Evolutionary conservation across 2,888 invertebrate genomes (phyloP).

Genomic region (Chirona hameri): DNA sequence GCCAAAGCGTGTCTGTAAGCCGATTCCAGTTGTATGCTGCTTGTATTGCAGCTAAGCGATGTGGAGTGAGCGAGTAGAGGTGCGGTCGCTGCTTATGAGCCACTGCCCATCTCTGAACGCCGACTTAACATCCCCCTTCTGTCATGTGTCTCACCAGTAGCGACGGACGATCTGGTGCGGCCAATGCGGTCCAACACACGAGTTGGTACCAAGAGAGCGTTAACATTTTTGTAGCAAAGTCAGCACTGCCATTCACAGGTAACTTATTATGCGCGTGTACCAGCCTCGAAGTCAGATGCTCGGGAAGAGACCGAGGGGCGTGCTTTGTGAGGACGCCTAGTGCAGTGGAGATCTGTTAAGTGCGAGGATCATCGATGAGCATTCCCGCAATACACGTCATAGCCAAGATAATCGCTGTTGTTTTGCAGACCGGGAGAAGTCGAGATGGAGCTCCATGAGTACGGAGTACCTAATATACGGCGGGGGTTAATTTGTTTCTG

Average conservation of each 20-base stretch:
- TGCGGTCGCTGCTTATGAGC: background rate
- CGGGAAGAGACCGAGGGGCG: too few species aligned
- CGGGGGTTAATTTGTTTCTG: too few species aligned
- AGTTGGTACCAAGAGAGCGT: background rate
- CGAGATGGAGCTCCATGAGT: too few species aligned
- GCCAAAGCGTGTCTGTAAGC: background rate
- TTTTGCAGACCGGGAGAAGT: too few species aligned
- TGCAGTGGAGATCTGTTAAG: too few species aligned
- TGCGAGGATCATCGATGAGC: too few species aligned
- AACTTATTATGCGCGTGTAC: background rate
- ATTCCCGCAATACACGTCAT: too few species aligned
- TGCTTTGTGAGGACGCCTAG: too few species aligned
- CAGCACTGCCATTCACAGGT: conserved; percentile 4
- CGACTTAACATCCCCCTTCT: background rate
- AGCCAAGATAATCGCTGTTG: too few species aligned
- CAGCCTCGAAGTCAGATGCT: too few species aligned
- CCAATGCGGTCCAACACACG: background rate
- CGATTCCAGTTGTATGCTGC: background rate
- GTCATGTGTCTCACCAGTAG: background rate
- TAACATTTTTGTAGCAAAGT: background rate
- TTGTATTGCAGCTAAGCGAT: background rate
- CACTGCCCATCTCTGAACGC: background rate
- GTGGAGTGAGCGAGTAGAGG: background rate
- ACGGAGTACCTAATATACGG: too few species aligned
- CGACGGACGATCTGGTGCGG: background rate